These are phyloP conservation scores for Synanceia verrucosa DNA, from an alignment of 2,797 vertebrate genomes.

Conservation along the genomic window DNA sequence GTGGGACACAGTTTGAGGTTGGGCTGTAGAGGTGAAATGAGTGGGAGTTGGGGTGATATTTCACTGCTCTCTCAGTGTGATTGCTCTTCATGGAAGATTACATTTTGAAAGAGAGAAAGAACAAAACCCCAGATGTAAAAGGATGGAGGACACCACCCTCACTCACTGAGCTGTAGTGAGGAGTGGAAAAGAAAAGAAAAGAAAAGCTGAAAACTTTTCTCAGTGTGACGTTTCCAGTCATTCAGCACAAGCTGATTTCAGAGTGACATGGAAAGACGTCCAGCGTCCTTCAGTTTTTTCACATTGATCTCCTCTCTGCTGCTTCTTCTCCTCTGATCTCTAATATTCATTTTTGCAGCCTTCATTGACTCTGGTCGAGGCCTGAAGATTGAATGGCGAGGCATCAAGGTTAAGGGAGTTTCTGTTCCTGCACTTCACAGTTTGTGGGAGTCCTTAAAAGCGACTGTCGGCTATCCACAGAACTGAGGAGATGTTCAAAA, in stretches of 20 bases:
- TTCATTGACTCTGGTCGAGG: slow-evolving; percentile 31
- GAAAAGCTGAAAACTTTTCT: neutral
- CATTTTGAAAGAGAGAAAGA: neutral
- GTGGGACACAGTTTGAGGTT: neutral
- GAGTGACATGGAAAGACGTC: neutral
- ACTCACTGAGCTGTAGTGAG: slow-evolving; percentile 8
- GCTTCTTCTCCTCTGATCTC: neutral
- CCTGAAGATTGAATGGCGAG: slow-evolving; percentile 5
- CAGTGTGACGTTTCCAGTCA: slow-evolving; percentile 8
- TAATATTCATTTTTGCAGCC: slow-evolving; percentile 4
- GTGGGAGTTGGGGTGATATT: neutral
- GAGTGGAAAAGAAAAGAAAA: slow-evolving; percentile 30
- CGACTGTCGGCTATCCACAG: neutral
- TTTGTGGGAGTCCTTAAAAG: slow-evolving; percentile 14
- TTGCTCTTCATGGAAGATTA: slow-evolving; percentile 22
- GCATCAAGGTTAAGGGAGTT: slow-evolving; percentile 18
- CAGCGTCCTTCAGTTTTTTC: neutral
- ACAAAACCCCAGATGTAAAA: slow-evolving; percentile 2
- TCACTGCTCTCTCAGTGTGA: neutral
- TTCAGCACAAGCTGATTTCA: neutral
- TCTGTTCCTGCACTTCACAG: slow-evolving; percentile 1
- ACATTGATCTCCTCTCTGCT: slow-evolving; percentile 1
- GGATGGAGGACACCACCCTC: slow-evolving; percentile 7
- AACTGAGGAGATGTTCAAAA: neutral
- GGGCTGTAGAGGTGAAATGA: neutral